Base-by-base conservation (phyloP, 2,113 vertebrate genomes). In the Aegypius monachus region DNA sequence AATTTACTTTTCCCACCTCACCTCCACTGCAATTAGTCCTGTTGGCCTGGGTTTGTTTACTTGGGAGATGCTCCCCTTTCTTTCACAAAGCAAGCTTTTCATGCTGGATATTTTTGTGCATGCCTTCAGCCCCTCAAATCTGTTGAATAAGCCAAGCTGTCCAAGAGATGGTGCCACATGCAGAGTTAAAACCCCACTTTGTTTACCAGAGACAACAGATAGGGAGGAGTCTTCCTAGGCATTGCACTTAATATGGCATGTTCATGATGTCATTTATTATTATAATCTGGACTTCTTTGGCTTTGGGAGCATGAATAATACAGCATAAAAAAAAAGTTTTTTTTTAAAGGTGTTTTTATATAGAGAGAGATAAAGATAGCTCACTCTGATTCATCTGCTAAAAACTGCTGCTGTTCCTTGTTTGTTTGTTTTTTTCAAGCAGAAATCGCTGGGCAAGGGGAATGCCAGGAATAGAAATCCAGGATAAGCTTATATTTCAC, bases 361-460 rank as follows among this genome's bases (percentile, higher is more conserved):
- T 36, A 87, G 62, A 94, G 74, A 43, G 65, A 61, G 62, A 91
- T 88, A 95, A 97, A 97, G 73, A 94, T 93, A 95, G 75, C 70
- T 87, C 4, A 0, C 52, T 88, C 81, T 88, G 93, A 95, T 95
- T 95, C 95, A 95, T 94, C 80, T 88, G 66, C 77, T 90, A 66
- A 95, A 95, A 93, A 38, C 73, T 94, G 87, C 78, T 87, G 66
- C 84, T 77, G 43, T 31, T 93, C 34, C 48, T 72, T 93, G 91
- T 94, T 96, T 96, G 70, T 79, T 95, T 96, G 75, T 14, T 71
- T 93, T 91, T 85, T 86, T 83, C 80, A 79, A 81, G 91, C 42
- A 86, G 88, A 94, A 95, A 83, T 95, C 0, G 0, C 67, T 77
- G 71, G 85, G 74, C 52, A 89, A 90, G 81, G 93, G 15, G 50